Base-by-base conservation (phyloP, 2,888 invertebrate genomes). In the Chloroclysta siterata region DNA sequence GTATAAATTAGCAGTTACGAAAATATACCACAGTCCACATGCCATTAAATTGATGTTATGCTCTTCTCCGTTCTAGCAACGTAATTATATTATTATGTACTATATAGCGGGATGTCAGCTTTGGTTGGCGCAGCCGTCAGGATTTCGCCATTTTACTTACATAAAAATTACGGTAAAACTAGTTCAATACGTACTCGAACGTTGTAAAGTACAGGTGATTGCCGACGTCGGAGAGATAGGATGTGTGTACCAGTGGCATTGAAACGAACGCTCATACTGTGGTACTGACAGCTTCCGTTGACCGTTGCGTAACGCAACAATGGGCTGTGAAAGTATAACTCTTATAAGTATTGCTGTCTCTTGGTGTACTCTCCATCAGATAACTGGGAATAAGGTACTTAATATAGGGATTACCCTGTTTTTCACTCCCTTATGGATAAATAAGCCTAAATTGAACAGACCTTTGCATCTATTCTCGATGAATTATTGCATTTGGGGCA, bases 181-280 rank as follows among this genome's bases (percentile, higher is more conserved):
- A n/a, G 22, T 33, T 17, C 33, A 53, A 53, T 63, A 57, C 65
- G 36, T 42, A 65, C 65, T 7, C 54, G 54, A 47, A 62, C 47
- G 39, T 54, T 62, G 42, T 47, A 65, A 7, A 98, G 89, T 11
- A 98, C 97, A 0, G 98, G 98, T 0, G 98, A 96, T 60, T 97
- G 92, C n/a, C 98, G 95, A 8, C 98, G 95, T 29, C 98, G 94
- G 14, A 99, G 88, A 2, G 97, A 98, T 36, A 98, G 89, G 53
- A 99, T 93, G 74, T 95, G 94, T 41, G 95, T 95, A 0, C 99
- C 99, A 36, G 93, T 90, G 10, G 94, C 90, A 85, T 98, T 97
- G 86, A 98, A 98, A n/a, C 97, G 94, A 0, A 98, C 98, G 79
- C 97, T 97, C 96, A 99, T 99, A 77, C 97, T 96, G 83, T 97